A percentile compares a stretch with the other conserved stretches of the same genome.
These are phyloP conservation scores for Notolabrus celidotus DNA, from an alignment of 2,797 vertebrate species.

Conservation along the genomic window DNA sequence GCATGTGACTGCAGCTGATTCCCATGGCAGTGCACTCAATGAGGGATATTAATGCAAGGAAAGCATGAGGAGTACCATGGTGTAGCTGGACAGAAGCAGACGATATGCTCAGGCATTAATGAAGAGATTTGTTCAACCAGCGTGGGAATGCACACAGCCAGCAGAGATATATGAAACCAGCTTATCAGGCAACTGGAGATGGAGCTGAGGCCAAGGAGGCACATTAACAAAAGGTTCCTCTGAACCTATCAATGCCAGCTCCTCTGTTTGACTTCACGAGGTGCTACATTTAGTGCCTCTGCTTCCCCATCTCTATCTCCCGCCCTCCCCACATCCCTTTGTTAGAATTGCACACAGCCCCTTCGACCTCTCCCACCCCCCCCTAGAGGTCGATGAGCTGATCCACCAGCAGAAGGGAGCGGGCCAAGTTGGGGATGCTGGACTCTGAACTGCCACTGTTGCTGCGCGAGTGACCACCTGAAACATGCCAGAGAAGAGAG, in stretches of 20 bases:
- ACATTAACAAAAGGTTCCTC: constrained; percentile 75
- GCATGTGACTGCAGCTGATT: constrained; percentile 35
- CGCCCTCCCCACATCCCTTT: constrained; percentile 31
- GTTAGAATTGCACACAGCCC: constrained; percentile 80
- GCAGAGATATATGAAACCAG: constrained; percentile 74
- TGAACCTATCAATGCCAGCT: constrained; percentile 57
- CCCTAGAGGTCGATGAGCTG: constrained; percentile 99
- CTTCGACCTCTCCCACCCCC: constrained; percentile 78
- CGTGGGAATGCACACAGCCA: constrained; percentile 64
- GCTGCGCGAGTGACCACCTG: constrained; percentile 99
- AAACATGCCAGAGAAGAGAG: constrained; percentile 89
- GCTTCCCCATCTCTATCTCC: constrained; percentile 56
- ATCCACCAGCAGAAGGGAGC: constrained; percentile 99
- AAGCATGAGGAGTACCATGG: constrained; percentile 74
- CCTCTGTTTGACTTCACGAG: constrained; percentile 67
- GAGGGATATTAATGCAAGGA: constrained; percentile 69
- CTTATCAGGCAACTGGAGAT: constrained; percentile 76
- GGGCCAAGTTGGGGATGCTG: constrained; percentile 99
- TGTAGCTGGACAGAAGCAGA: constrained; percentile 66
- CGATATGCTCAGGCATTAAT: constrained; percentile 69
- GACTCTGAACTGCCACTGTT: constrained; percentile 99
- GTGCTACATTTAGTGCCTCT: constrained; percentile 77
- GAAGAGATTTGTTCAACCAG: constrained; percentile 51
- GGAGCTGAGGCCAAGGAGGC: constrained; percentile 85
- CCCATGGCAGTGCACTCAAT: constrained; percentile 48